Conservation (phyloP, 37 sponge, comb jelly and placozoan genomes). For the Amphimedon queenslandica region DNA sequence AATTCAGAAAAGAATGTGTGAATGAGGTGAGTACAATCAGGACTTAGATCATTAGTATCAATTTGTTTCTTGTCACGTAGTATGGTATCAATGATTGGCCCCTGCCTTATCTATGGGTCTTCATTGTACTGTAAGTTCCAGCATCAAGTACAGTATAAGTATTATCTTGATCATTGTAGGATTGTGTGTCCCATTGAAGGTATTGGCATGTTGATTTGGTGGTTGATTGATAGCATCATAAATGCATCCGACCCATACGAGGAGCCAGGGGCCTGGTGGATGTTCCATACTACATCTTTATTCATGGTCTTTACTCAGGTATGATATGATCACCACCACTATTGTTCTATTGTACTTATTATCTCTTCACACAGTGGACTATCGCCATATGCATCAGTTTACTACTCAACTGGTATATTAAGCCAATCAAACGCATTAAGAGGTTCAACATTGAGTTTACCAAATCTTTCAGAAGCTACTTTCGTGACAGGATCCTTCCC, state of each 20-base stretch:
- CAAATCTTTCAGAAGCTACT: too few species aligned
- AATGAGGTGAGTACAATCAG: conserved; percentile 26
- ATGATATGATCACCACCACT: background rate
- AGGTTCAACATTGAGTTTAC: too few species aligned
- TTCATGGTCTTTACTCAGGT: conserved; percentile 38
- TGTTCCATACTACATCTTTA: conserved; percentile 25
- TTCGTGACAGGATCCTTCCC: too few species aligned
- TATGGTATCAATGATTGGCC: conserved; percentile 83
- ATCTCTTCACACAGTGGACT: conserved; percentile 48
- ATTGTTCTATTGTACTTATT: background rate
- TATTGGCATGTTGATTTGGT: conserved; percentile 64
- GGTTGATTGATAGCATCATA: conserved; percentile 54
- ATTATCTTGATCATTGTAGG: conserved; percentile 12
- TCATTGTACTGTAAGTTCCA: conserved; percentile 68
- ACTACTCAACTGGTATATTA: conserved; percentile 72
- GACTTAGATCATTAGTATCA: background rate
- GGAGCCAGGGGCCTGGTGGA: conserved; percentile 29
- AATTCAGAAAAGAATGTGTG: conserved; percentile 43
- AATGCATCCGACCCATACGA: conserved; percentile 1
- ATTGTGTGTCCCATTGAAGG: conserved; percentile 55
- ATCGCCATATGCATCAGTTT: conserved; percentile 31
- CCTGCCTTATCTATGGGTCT: conserved; percentile 68
- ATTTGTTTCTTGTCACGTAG: conserved; percentile 6
- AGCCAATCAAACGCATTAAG: too few species aligned
- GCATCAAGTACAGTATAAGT: conserved; percentile 5